Base-by-base conservation (phyloP, 1,140 invertebrate genomes). In the Platyscapa corneri region DNA sequence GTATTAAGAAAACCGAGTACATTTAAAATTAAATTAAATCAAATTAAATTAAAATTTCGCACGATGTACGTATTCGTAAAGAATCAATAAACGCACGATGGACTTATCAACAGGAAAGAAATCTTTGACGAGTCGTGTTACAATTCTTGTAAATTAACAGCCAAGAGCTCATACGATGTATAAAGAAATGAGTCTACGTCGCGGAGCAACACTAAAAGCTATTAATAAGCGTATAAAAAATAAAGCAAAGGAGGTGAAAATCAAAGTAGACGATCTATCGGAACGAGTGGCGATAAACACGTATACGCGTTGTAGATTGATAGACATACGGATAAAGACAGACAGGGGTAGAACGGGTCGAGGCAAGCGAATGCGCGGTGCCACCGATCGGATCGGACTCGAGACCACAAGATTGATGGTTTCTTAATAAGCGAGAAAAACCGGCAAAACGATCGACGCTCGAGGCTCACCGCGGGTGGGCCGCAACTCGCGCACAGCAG, bases 401-500 rank as follows among this genome's bases (percentile, higher is more conserved):
- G n/a, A n/a, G 39, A 86, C 85, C 87, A 86, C 87, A 91, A 91
- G 91, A 92, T 93, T 92, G 89, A 93, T 93, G 91, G 89, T 91
- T 92, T 90, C 90, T 93, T 93, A 92, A 93, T 93, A 93, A 92
- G 89, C 91, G 91, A 92, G 91, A 92, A 93, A 93, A 93, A 91
- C 90, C 88, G 89, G 89, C 88, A 92, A 92, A 92, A 92, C 88
- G 91, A 91, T 92, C 88, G 87, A 88, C 87, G 88, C 86, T 86
- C 87, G 87, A 85, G 67, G 82, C 79, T 88, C 90, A 80, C 91
- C 79, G 76, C 91, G 88, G 91, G 91, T 91, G 91, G 91, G 53
- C 88, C 82, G 64, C 16, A 64, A 64, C 42, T 70, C 32, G 37
- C 79, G 60, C 60, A 10, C 0, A 23, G 27, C 77, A 16, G 30